Conservation (phyloP, 1,140 invertebrate species). For the Leptopilina boulardi region DNA sequence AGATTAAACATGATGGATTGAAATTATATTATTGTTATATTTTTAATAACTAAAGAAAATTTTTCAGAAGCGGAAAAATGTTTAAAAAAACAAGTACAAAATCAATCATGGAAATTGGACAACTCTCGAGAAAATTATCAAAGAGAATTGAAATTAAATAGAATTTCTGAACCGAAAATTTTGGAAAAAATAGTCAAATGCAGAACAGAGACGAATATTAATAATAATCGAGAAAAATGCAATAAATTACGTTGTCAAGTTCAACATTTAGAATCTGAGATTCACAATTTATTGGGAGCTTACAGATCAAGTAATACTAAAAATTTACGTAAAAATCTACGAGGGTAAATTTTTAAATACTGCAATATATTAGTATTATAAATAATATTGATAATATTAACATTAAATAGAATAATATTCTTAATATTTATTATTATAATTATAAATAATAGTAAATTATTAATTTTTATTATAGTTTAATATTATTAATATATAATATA, state of each 20-base stretch:
- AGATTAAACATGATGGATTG: too few species aligned
- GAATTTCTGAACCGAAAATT: too few species aligned
- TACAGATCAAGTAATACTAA: constrained; percentile 37
- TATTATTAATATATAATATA: too few species aligned
- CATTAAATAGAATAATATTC: too few species aligned
- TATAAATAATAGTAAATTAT: too few species aligned
- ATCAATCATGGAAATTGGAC: constrained; percentile 34
- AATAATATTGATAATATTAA: too few species aligned
- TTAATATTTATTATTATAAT: too few species aligned
- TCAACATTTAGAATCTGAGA: constrained; percentile 63
- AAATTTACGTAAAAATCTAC: background rate
- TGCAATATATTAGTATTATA: too few species aligned
- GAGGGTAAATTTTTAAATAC: background rate
- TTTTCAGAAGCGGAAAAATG: constrained; percentile 65
- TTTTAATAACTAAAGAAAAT: background rate
- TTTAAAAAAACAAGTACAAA: constrained; percentile 56
- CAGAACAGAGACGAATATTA: background rate
- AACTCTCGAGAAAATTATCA: constrained; percentile 26
- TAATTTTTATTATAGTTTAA: too few species aligned
- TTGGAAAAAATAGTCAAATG: background rate
- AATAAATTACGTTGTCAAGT: constrained; percentile 61
- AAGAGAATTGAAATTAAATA: constrained; percentile 19
- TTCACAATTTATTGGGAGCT: constrained; percentile 56
- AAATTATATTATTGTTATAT: too few species aligned
- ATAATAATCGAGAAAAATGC: constrained; percentile 36